Base-by-base conservation (phyloP, 1,140 invertebrate genomes). In the Hyposmocoma kahamanoa region DNA sequence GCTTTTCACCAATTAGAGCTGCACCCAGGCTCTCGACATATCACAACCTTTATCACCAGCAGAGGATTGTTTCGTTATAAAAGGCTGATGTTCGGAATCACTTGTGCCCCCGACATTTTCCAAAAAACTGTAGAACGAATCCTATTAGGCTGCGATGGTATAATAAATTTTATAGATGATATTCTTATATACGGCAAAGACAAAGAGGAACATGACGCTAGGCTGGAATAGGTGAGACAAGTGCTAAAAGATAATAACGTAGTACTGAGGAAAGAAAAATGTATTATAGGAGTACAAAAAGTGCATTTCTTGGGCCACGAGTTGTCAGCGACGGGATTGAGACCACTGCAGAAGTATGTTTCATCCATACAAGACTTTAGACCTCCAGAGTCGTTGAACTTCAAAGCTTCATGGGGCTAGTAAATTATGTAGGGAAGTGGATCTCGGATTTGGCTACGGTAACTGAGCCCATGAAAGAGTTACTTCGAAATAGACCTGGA, bases 341-440 rank as follows among this genome's bases (percentile, higher is more conserved):
- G 11, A 11, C 42, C 42, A 18, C 19, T 43, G 11, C 6, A 43
- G 17, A 43, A 43, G 17, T 43, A 43, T 13, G n/a, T 43, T 8
- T 8, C 22, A 10, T 10, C 28, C 13, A 22, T 36, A 20, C 28
- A 46, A 19, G 1, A 20, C 9, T 45, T 45, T 18, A 45, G 43
- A 26, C 3, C 8, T n/a, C 43, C 43, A 15, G 10, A 13, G 4
- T 45, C n/a, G 43, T 2, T 18, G 44, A 46, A 15, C 19, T 46
- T 20, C 44, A 46, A 20, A 36, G 44, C 34, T 46, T 46, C 19
- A 9, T 46, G 30, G 44, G 44, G 11, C 21, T 46, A 11, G 28
- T 46, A 19, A 46, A 46, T 21, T 46, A 20, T 13, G 24, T 34
- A 6, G n/a, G 30, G 4, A 34, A 34, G n/a, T 34, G 30, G 30